Evolutionary conservation across 2,113 vertebrate genomes (phyloP), one percentile per base, ranked within the genome.

Genomic region (Bambusicola thoracicus): DNA sequence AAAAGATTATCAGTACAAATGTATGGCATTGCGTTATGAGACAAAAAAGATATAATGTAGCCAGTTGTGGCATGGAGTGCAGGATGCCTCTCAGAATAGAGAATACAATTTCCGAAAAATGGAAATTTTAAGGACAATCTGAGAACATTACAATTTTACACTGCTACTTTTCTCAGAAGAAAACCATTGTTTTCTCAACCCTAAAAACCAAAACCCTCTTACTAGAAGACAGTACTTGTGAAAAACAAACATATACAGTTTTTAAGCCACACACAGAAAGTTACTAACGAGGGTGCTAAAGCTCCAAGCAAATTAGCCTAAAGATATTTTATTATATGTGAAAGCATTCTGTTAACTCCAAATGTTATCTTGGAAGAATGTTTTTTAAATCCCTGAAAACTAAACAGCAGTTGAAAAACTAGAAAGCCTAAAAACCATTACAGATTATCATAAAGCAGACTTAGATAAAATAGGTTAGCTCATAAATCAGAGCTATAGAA

Each of bases 401-500:
- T 70, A 77, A 94, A 81, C 46, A 90, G 73, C 85, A 92, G 78
- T 41, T 94, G 79, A 91, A 94, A 81, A 93, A 70, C 63, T 27
- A 81, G 93, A 83, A 91, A 94, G 18, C 65, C 61, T 68, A 41
- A 87, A 77, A 91, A 16, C 22, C 43, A 83, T 72, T 74, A 66
- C 65, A 65, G 65, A 78, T 92, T 55, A 72, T 91, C 73, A 94
- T 93, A 94, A 96, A 90, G 69, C 73, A 94, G 91, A 46, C 61
- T 85, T 77, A 68, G 76, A 70, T 91, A 87, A 95, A 96, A 94
- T 58, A 92, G 62, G 82, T 74, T 94, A 87, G 83, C 92, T 97
- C 72, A 1, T 96, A 97, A 95, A 97, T 96, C 92, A 93, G 89
- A 38, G 73, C 81, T 90, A 81, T 92, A 81, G 93, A 94, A 94